A percentile compares a stretch with the other conserved stretches of the same genome.
These are phyloP conservation scores for Myopa tessellatipennis DNA, from an alignment of 2,888 invertebrate species.

Conservation along the genomic window DNA sequence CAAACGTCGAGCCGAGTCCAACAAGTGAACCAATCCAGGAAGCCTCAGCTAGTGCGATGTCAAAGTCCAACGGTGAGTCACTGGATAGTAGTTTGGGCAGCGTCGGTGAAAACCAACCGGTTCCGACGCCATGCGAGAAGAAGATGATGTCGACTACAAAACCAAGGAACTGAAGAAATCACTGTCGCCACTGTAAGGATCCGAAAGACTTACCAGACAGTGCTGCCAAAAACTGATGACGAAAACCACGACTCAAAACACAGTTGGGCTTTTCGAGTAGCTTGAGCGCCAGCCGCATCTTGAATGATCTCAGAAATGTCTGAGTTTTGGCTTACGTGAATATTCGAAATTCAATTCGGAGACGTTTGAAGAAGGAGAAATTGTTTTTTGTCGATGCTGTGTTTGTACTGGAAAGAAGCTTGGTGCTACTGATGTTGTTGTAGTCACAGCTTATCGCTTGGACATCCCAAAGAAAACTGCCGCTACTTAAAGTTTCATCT, in stretches of 20 bases:
- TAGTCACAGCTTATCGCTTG: slow-evolving; percentile 20
- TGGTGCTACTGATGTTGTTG: not conserved
- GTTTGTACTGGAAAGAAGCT: not conserved
- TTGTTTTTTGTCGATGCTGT: not conserved
- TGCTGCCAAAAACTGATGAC: slow-evolving; percentile 56
- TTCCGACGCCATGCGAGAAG: slow-evolving; percentile 62
- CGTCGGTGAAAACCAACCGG: slow-evolving; percentile 65
- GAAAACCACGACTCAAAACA: slow-evolving; percentile 45
- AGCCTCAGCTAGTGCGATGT: slow-evolving; percentile 53
- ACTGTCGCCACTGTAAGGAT: too few relatives aligned
- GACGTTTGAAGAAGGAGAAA: too few relatives aligned
- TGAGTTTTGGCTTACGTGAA: not conserved
- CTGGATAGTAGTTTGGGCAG: slow-evolving; percentile 53
- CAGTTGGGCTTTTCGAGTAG: slow-evolving; percentile 37
- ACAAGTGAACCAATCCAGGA: slow-evolving; percentile 64
- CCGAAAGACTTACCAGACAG: slow-evolving; percentile 51
- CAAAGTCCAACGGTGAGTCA: slow-evolving; percentile 54
- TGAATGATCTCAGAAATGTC: not conserved
- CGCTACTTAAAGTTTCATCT: not conserved
- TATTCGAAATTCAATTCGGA: not conserved
- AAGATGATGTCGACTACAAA: slow-evolving; percentile 61
- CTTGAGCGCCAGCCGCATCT: slow-evolving; percentile 2
- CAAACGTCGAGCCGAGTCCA: slow-evolving; percentile 59
- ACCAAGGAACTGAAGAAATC: not conserved
- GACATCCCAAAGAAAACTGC: slow-evolving; percentile 26